These are phyloP conservation scores for Eupsittula cactorum DNA, from an alignment of 2,113 vertebrate genomes.

Conservation along the genomic window DNA sequence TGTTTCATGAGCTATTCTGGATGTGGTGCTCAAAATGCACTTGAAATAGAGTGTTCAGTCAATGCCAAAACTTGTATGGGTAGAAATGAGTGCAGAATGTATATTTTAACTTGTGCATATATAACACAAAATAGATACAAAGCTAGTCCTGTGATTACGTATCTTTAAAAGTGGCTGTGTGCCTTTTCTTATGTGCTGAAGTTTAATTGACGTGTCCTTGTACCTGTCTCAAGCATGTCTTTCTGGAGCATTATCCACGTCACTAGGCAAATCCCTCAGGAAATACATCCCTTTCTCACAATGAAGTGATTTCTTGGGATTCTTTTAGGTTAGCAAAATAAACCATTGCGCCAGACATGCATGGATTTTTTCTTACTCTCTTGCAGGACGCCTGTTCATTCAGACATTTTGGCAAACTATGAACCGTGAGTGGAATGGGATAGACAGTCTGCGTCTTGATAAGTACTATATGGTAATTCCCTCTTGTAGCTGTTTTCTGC, in stretches of 20 bases:
- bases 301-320: background rate
- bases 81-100: background rate
- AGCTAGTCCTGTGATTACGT: background rate
- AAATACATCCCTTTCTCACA: background rate
- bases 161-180: background rate
- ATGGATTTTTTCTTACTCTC: background rate
- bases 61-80: background rate
- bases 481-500: background rate
- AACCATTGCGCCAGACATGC: background rate
- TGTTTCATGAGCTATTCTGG: background rate
- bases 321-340: background rate
- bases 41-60: background rate
- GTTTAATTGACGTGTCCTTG: background rate
- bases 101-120: background rate
- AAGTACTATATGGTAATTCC: slow-evolving; percentile 81
- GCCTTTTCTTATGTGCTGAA: background rate
- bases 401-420: slow-evolving; percentile 88
- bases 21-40: background rate
- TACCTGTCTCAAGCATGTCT: background rate
- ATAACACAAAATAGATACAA: background rate
- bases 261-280: background rate
- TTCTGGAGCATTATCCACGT: background rate
- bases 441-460: slow-evolving; percentile 86
- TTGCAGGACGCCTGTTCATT: slow-evolving; percentile 83
- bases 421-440: slow-evolving; percentile 89